Conservation (phyloP, 2,888 invertebrate species). For the Eurois occulta region DNA sequence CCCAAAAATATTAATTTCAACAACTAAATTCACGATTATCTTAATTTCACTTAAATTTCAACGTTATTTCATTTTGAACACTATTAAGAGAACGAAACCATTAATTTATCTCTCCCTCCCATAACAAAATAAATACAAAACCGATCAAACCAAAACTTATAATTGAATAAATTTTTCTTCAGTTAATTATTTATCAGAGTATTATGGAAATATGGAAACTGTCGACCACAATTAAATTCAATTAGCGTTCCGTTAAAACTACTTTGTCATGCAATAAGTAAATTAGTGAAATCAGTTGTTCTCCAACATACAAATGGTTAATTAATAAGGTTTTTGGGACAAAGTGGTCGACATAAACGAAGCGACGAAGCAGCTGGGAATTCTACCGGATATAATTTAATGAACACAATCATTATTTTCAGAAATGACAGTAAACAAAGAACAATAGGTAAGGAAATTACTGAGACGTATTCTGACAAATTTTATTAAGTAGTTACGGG, state of each 20-base stretch:
- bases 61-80: not conserved
- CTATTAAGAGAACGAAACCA: not conserved
- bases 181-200: conserved; percentile 37
- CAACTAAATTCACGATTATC: not conserved
- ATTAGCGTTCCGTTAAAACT: conserved; percentile 38
- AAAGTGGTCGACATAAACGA: conserved; percentile 48
- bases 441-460: conserved; percentile 41
- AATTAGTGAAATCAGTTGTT: conserved; percentile 59
- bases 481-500: conserved; percentile 54
- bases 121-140: conserved; percentile 22
- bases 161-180: conserved; percentile 35
- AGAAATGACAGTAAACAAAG: conserved; percentile 51
- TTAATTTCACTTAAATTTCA: not conserved
- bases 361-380: conserved; percentile 42
- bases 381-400: conserved; percentile 57
- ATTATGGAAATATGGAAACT: conserved; percentile 37
- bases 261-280: conserved; percentile 58
- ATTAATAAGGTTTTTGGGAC: conserved; percentile 64
- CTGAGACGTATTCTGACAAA: conserved; percentile 46
- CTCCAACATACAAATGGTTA: conserved; percentile 60
- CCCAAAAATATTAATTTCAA: not conserved
- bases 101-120: not conserved
- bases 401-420: conserved; percentile 60
- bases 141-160: conserved; percentile 22
- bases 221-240: conserved; percentile 40